These are phyloP conservation scores for Drosophila truncata DNA, from an alignment of 1,140 invertebrate genomes.

Conservation along the genomic window DNA sequence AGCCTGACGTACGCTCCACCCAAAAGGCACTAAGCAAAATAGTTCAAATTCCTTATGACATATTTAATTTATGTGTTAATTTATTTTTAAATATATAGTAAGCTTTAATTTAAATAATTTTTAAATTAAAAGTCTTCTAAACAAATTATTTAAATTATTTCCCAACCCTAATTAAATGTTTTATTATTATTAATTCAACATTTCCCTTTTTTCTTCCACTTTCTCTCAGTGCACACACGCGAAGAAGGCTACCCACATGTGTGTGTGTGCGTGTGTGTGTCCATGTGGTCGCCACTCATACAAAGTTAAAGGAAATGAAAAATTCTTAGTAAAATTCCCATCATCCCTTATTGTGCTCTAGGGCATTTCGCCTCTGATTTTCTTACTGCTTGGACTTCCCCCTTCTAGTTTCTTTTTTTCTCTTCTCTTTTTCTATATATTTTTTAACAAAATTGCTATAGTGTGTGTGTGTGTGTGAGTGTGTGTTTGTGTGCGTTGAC, in stretches of 20 bases:
- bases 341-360: slow-evolving; percentile 81
- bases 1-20: slow-evolving; percentile 48
- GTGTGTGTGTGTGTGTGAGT: slow-evolving; percentile 10
- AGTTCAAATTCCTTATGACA: too few species aligned
- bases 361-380: slow-evolving; percentile 61
- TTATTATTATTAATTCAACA: not conserved
- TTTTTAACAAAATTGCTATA: slow-evolving; percentile 65
- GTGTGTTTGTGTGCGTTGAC: slow-evolving; percentile 44
- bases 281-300: slow-evolving; percentile 21
- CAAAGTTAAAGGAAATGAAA: slow-evolving; percentile 79
- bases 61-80: too few species aligned
- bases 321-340: slow-evolving; percentile 82
- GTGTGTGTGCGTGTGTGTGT: not conserved
- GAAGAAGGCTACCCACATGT: not conserved
- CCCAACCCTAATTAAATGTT: too few species aligned
- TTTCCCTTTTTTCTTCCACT: fast-evolving
- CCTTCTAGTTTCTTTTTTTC: slow-evolving; percentile 7
- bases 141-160: too few species aligned
- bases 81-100: too few species aligned
- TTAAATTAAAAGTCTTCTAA: not conserved
- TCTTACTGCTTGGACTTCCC: not conserved
- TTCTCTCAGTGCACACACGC: slow-evolving; percentile 11
- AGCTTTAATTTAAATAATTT: not conserved
- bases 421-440: slow-evolving; percentile 38
- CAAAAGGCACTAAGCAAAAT: slow-evolving; percentile 17